A percentile compares a stretch with the other conserved stretches of the same genome.
Evolutionary conservation across 2,888 invertebrate species (phyloP).

Genomic region (Amphipoea oculea): DNA sequence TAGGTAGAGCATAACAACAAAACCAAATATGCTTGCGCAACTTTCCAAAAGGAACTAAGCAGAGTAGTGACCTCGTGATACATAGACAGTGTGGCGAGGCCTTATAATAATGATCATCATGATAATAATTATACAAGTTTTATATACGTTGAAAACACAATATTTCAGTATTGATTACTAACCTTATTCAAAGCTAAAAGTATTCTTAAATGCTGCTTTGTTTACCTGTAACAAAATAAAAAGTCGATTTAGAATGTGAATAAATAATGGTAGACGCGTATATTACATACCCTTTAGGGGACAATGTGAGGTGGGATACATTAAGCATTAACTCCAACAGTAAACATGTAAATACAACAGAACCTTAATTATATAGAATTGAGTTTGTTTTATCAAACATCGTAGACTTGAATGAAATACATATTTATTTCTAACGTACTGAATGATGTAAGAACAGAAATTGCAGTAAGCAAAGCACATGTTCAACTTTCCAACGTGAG

Average conservation of each 20-base stretch:
- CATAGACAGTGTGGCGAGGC: constrained; percentile 39
- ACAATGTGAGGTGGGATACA: constrained; percentile 1
- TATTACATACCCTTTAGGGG: constrained; percentile 16
- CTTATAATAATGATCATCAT: constrained; percentile 34
- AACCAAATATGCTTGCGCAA: constrained; percentile 57
- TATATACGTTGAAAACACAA: constrained; percentile 35
- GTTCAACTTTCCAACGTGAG: constrained; percentile 42
- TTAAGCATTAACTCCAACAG: constrained; percentile 34
- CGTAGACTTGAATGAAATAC: background rate
- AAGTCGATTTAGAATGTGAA: constrained; percentile 66
- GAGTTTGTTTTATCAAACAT: constrained; percentile 10
- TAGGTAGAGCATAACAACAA: constrained; percentile 25
- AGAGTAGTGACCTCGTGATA: constrained; percentile 58
- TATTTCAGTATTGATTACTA: constrained; percentile 61
- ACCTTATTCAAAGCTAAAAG: constrained; percentile 62
- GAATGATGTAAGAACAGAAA: constrained; percentile 9
- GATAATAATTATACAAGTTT: constrained; percentile 33
- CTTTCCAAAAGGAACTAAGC: constrained; percentile 60
- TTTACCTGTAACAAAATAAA: constrained; percentile 83
- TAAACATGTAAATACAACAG: constrained; percentile 11
- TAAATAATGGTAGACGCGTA: constrained; percentile 57
- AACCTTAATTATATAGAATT: constrained; percentile 2
- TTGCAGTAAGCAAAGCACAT: constrained; percentile 14
- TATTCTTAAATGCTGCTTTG: constrained; percentile 64
- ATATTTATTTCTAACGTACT: constrained; percentile 16